Evolutionary conservation across 2,797 vertebrate genomes (phyloP), one percentile per base, ranked within the genome.

Genomic region (Sebastes flavidus): DNA sequence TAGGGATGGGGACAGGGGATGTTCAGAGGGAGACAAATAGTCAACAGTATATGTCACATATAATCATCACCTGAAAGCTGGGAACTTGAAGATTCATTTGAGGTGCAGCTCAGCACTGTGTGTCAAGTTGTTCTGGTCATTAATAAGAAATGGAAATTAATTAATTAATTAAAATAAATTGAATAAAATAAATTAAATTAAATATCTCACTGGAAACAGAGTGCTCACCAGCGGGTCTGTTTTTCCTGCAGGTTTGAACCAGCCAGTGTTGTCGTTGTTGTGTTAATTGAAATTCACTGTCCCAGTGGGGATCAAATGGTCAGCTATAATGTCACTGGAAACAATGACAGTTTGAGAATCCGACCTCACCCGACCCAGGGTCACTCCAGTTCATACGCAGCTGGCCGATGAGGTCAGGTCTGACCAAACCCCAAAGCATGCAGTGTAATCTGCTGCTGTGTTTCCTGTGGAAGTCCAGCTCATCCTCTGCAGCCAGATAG

Each of bases 241-340:
- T 67, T 34, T 5, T 56, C 46, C 20, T 24, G 65, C 60, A 8
- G 14, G 29, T 38, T 11, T 38, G 66, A 66, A 73, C 68, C 59
- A 6, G 72, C 25, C 59, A 12, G 22, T n/a, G 65, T 24, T 56
- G 65, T 30, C 59, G 2, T 54, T 22, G 12, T 25, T 1, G 18
- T 78, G 80, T 65, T 77, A 76, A 80, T 60, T 72, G 55, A 59
- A 82, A 65, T 60, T 60, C 66, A 25, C 27, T 36, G 38, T 54
- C 69, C 22, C 56, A 42, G 27, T 24, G 25, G 60, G 18, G 65
- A 72, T 81, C 49, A 36, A 27, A 65, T 69, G 20, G 7, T 54
- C 59, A 61, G 46, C 65, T 77, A 27, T 62, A 62, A 75, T 65
- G 46, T 71, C 49, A 59, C 30, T 63, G 60, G 60, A 73, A 70